phyloP scores from a whole-genome alignment of 1,140 invertebrate species.

The Drosophila orena region DNA sequence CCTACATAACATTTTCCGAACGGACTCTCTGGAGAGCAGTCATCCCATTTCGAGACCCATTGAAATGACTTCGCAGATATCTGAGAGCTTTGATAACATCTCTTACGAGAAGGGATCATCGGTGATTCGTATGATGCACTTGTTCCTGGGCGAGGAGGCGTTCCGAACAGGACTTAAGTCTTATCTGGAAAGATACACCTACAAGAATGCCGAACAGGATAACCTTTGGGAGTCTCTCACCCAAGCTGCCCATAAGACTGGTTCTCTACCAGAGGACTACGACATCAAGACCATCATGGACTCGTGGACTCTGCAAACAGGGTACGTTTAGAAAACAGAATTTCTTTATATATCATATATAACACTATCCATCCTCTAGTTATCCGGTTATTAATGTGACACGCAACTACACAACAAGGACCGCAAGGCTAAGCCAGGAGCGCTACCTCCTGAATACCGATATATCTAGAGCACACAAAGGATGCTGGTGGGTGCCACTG shows the following conservation, averaged over 20 bases:
- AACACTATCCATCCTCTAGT: background rate
- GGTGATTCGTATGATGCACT: conserved; percentile 94
- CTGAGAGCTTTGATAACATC: conserved; percentile 94
- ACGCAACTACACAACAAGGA: conserved; percentile 85
- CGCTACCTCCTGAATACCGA: conserved; percentile 15
- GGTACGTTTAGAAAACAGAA: conserved; percentile 79
- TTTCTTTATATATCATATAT: too few relatives aligned
- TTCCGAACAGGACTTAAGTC: conserved; percentile 89
- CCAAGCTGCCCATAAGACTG: conserved; percentile 85
- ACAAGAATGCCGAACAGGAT: conserved; percentile 90
- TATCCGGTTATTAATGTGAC: conserved; percentile 91
- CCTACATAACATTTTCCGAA: conserved; percentile 85
- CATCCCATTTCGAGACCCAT: conserved; percentile 88
- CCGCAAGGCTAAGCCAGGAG: conserved; percentile 12
- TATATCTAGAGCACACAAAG: background rate
- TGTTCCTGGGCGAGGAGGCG: conserved; percentile 91
- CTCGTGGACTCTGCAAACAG: conserved; percentile 92
- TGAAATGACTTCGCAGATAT: conserved; percentile 90
- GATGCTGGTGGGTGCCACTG: conserved; percentile 87
- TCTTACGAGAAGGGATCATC: conserved; percentile 93
- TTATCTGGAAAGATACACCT: conserved; percentile 88
- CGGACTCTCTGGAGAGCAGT: conserved; percentile 87
- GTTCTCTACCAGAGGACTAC: conserved; percentile 85
- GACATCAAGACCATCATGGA: conserved; percentile 90
- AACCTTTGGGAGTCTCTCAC: conserved; percentile 92